A percentile compares a stretch with the other conserved stretches of the same genome.
Conservation (phyloP, 2,888 invertebrate genomes). For the Gerris lacustris region DNA sequence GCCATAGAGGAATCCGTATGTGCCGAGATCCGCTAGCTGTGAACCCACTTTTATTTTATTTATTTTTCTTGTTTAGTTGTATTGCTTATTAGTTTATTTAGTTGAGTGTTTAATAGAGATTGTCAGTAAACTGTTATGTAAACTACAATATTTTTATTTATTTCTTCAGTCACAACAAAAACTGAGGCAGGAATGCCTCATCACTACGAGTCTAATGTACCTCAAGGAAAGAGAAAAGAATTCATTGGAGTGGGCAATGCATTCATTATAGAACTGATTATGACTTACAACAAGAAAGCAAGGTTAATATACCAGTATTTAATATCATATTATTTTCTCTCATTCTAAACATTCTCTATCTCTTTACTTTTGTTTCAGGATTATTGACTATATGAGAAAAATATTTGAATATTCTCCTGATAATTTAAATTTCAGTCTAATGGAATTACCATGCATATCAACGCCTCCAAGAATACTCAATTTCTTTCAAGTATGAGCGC, state of each 20-base stretch:
- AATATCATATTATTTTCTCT: not conserved
- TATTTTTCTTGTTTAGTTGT: too few relatives aligned
- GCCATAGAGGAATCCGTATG: too few relatives aligned
- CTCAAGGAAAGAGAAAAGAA: not conserved
- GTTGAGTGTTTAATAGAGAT: too few relatives aligned
- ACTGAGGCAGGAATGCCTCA: too few relatives aligned
- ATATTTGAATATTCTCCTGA: conserved; percentile 12
- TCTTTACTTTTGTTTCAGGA: conserved; percentile 6
- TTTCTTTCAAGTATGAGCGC: conserved; percentile 9
- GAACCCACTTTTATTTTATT: too few relatives aligned
- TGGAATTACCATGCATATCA: not conserved
- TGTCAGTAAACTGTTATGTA: too few relatives aligned
- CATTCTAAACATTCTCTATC: not conserved
- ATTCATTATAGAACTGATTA: not conserved
- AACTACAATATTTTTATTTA: too few relatives aligned
- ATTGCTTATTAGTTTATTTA: too few relatives aligned
- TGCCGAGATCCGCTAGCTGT: too few relatives aligned
- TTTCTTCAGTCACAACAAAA: too few relatives aligned
- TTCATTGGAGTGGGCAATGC: not conserved
- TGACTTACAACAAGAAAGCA: not conserved
- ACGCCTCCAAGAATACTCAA: conserved; percentile 6
- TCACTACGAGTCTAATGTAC: too few relatives aligned
- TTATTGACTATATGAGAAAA: conserved; percentile 10
- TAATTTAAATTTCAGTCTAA: not conserved
- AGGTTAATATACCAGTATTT: not conserved